Evolutionary conservation across 2,113 vertebrate species (phyloP), one percentile per base, ranked within the genome.

Genomic region (Xyliphius kryptos): DNA sequence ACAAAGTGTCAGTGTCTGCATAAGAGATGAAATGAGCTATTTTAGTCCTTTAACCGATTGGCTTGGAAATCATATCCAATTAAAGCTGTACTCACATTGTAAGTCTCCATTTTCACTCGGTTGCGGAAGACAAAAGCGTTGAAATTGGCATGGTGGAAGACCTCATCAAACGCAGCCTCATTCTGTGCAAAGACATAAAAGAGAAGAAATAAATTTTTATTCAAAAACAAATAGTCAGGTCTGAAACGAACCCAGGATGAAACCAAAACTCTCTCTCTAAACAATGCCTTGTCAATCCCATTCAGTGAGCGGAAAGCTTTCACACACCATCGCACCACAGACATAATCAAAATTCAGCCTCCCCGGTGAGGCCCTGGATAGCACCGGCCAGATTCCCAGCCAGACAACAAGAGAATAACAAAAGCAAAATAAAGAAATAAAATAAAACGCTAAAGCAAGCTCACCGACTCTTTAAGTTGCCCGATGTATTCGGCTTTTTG

Each of bases 61-160:
- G 32, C 50, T 58, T 57, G 46, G 52, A 51, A 41, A 58, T 14
- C 5, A 22, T 22, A 8, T 22, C 56, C 58, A 69, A 61, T 65
- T 61, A 73, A 61, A 43, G 16, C 15, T 41, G 19, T 66, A 91
- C 96, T 93, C 77, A 99, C 96, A 0, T 99, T 99, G 78, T 94
- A 97, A 0, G 91, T 97, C 80, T 99, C 95, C 48, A 95, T 77
- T 72, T 97, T 99, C 64, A 96, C 89, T 73, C 96, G 76, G 84
- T 91, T 90, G 58, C 79, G 91, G 85, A 98, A 97, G 21, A 88
- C 80, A 1, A 89, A 96, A 0, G 91, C 91, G 61, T 86, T 88
- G 79, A 98, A 97, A 82, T 89, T 95, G 77, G 93, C 92, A 37
- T 91, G 89, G 58, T 97, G 92, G 79, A 98, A 92, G 69, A 97